Conservation (phyloP, 2,797 vertebrate genomes). For the Bucorvus abyssinicus region DNA sequence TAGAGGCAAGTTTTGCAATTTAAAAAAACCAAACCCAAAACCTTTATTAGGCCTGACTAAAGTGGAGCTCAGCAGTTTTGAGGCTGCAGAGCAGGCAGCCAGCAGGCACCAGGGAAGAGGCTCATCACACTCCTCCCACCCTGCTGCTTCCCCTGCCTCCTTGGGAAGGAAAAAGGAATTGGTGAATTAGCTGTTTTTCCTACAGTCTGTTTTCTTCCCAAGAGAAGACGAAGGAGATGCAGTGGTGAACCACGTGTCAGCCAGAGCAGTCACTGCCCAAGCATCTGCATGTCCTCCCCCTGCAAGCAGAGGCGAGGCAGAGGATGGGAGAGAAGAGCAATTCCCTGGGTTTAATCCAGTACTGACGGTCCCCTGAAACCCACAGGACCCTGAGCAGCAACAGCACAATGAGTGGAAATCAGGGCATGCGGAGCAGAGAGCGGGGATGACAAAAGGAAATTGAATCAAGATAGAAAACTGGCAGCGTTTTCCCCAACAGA, state of each 20-base stretch:
- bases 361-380: neutral
- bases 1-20: neutral
- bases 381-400: neutral
- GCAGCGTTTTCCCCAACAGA: neutral
- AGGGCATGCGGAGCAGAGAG: neutral
- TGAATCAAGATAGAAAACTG: neutral
- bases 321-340: neutral
- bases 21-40: neutral
- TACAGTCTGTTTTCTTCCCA: neutral
- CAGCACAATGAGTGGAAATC: neutral
- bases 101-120: neutral
- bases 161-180: neutral
- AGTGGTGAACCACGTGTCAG: neutral
- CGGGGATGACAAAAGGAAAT: neutral
- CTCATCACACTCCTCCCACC: neutral
- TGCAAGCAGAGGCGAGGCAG: accelerated
- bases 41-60: neutral
- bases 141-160: neutral
- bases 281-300: neutral
- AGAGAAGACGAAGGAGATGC: neutral
- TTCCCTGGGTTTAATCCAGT: neutral
- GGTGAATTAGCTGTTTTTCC: neutral
- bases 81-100: constrained; percentile 8
- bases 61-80: constrained; percentile 30
- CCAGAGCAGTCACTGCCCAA: neutral